phyloP scores from a whole-genome alignment of 1,140 invertebrate genomes.

The Penaeus chinensis region DNA sequence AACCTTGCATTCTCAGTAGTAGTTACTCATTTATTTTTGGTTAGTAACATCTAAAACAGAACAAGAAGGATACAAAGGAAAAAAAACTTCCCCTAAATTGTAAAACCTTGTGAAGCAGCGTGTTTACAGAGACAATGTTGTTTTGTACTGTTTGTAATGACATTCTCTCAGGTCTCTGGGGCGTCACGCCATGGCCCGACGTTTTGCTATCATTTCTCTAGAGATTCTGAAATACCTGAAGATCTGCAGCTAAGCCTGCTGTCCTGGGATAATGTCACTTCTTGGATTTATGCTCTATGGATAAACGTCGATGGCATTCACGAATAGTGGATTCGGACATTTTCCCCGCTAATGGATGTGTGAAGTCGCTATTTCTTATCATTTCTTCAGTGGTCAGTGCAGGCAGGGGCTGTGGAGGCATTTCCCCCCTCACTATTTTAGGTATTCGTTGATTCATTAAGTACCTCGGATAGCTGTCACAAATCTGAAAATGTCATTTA shows the following conservation, averaged over 20 bases:
- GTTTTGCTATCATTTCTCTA: background rate
- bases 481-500: conserved; percentile 42
- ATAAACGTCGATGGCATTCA: no score
- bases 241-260: no score
- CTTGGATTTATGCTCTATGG: no score
- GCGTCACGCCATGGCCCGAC: background rate
- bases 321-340: background rate
- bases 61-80: no score
- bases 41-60: no score
- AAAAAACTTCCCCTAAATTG: no score
- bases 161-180: background rate
- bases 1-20: no score
- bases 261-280: no score
- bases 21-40: no score
- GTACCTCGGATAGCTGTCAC: conserved; percentile 35
- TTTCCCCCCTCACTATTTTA: conserved; percentile 16
- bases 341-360: conserved; percentile 3
- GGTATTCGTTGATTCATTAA: conserved; percentile 31
- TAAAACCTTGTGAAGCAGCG: no score
- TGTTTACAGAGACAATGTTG: background rate
- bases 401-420: conserved; percentile 25
- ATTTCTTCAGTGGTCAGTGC: conserved; percentile 47
- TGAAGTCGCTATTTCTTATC: conserved; percentile 18
- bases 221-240: background rate
- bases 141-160: conserved; percentile 14